These are phyloP conservation scores for Drosophila pandora DNA, from an alignment of 1,140 invertebrate species.

Conservation along the genomic window DNA sequence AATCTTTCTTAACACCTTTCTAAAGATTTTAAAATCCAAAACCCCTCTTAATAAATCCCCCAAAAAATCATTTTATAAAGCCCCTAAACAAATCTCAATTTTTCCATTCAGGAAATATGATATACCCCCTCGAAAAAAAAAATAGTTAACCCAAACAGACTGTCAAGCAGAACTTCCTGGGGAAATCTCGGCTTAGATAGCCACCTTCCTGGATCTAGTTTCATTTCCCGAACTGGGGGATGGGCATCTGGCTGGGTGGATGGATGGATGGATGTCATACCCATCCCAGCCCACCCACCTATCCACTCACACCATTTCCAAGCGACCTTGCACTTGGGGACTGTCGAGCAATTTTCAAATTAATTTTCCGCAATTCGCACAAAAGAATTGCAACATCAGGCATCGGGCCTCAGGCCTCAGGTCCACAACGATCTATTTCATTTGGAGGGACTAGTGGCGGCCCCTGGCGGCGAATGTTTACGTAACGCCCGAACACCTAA, in stretches of 20 bases:
- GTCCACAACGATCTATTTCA: slow-evolving; percentile 24
- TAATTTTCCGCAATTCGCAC: slow-evolving; percentile 28
- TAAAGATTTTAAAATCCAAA: no score
- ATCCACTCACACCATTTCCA: slow-evolving; percentile 1
- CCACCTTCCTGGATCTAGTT: slow-evolving; percentile 3
- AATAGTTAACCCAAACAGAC: not conserved
- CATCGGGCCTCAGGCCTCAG: not conserved
- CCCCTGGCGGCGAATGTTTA: slow-evolving; percentile 32
- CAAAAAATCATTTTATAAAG: no score
- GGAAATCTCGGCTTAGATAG: not conserved
- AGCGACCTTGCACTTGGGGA: slow-evolving; percentile 36
- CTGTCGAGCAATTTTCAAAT: slow-evolving; percentile 21
- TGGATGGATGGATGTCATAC: not conserved
- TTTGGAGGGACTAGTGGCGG: slow-evolving; percentile 11
- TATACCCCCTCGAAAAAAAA: slow-evolving; percentile 9
- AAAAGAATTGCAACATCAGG: slow-evolving; percentile 4
- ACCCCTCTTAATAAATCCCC: no score
- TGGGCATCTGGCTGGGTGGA: not conserved
- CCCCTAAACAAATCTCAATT: no score
- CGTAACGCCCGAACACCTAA: slow-evolving; percentile 19
- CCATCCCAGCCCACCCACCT: no score
- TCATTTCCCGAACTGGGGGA: not conserved
- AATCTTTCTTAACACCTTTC: no score
- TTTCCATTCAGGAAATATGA: no score
- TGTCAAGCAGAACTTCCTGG: slow-evolving; percentile 6